Percentiles rank a stretch among this genome's conserved stretches.
Conservation (phyloP, 1,140 invertebrate genomes). For the Pristionchus pacificus region DNA sequence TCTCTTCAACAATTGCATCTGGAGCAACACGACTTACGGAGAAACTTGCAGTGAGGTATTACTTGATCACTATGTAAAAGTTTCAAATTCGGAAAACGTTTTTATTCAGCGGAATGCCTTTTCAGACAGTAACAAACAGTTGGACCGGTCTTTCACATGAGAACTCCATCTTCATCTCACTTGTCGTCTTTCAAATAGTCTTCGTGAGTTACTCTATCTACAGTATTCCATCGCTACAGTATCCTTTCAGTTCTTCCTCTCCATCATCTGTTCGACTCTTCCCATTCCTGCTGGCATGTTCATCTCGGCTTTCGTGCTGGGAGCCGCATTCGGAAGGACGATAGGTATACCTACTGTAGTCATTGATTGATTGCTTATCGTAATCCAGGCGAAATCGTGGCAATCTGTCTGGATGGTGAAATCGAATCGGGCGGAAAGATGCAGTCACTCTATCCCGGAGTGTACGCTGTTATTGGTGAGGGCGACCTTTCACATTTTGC, state of each 20-base stretch:
- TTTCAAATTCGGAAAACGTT: constrained; percentile 84
- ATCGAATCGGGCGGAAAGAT: not conserved
- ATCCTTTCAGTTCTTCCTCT: constrained; percentile 76
- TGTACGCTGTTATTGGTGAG: constrained; percentile 63
- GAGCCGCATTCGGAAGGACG: constrained; percentile 80
- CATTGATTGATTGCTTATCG: too few relatives aligned
- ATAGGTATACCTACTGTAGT: constrained; percentile 66
- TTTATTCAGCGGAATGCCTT: too few relatives aligned
- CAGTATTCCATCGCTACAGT: not conserved
- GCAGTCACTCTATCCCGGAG: constrained; percentile 74
- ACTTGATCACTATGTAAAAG: constrained; percentile 82
- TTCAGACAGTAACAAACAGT: not conserved
- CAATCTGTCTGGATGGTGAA: not conserved
- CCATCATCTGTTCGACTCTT: constrained; percentile 87
- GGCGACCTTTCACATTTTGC: too few relatives aligned
- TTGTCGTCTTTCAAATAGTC: not conserved
- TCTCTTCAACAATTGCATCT: not conserved
- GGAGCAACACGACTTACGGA: constrained; percentile 57
- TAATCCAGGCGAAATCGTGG: not conserved
- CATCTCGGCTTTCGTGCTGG: constrained; percentile 55
- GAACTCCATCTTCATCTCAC: not conserved
- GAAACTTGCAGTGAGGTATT: constrained; percentile 70
- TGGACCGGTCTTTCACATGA: not conserved
- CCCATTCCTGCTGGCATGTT: constrained; percentile 78
- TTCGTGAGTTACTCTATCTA: not conserved